These are phyloP conservation scores for Hylaeus volcanicus DNA, from an alignment of 1,140 invertebrate species.

Conservation along the genomic window DNA sequence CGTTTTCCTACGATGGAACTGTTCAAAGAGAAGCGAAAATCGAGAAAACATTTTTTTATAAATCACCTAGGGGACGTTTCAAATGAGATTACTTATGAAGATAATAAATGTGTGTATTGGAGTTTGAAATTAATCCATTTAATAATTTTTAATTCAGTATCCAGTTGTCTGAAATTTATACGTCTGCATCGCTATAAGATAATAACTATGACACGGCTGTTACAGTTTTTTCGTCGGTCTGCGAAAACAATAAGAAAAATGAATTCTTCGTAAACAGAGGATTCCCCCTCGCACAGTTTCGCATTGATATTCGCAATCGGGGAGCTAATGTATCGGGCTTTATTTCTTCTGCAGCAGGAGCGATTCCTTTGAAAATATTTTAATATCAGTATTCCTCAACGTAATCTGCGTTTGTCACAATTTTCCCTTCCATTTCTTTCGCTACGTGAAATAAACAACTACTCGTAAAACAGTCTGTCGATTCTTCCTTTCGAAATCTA, in stretches of 20 bases:
- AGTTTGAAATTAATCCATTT: not conserved
- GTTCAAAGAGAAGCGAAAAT: too few species aligned
- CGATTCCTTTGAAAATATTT: not conserved
- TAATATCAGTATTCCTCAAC: not conserved
- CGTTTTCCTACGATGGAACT: too few species aligned
- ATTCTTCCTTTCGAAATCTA: not conserved
- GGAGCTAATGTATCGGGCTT: conserved; percentile 23
- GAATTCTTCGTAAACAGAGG: conserved; percentile 26
- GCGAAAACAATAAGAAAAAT: conserved; percentile 42
- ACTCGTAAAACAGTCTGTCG: not conserved
- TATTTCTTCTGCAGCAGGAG: not conserved
- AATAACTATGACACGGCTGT: not conserved
- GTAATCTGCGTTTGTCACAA: not conserved
- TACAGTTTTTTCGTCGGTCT: conserved; percentile 9
- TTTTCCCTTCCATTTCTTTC: not conserved
- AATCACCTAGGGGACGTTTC: too few species aligned
- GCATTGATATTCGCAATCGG: conserved; percentile 31
- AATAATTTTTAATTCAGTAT: conserved; percentile 15
- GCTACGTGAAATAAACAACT: not conserved
- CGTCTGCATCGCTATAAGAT: not conserved
- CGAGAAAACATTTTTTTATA: too few species aligned
- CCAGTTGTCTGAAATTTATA: conserved; percentile 8
- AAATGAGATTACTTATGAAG: too few species aligned
- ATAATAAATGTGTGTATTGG: not conserved
- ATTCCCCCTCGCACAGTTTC: conserved; percentile 19